Evolutionary conservation across 2,888 invertebrate genomes (phyloP).

Genomic region (Stenodera caucasica): DNA sequence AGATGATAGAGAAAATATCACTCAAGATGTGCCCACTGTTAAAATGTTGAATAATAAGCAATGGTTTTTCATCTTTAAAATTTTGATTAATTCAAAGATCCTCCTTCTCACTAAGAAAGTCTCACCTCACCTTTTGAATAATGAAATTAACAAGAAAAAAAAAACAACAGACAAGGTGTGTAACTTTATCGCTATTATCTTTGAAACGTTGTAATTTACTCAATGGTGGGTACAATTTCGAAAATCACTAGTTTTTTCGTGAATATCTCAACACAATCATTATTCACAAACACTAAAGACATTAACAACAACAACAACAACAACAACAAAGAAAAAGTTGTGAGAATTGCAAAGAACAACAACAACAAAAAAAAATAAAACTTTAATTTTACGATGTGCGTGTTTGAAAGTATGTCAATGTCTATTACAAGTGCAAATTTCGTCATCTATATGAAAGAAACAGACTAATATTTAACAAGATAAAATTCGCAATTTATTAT

Average conservation of each 20-base stretch:
- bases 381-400: conserved; percentile 30
- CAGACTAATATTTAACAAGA: no score
- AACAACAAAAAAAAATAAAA: no score
- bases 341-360: no score
- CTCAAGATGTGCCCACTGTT: no score
- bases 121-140: not conserved
- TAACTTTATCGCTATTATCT: not conserved
- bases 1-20: no score
- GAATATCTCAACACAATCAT: not conserved
- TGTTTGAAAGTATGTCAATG: conserved; percentile 37
- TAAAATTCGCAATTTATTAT: not conserved
- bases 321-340: no score
- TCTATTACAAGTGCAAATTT: conserved; percentile 34
- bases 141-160: not conserved
- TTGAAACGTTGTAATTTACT: not conserved
- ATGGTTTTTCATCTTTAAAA: not conserved
- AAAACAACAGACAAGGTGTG: not conserved
- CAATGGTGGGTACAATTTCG: not conserved
- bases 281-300: no score
- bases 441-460: no score
- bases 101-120: not conserved
- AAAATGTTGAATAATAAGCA: no score
- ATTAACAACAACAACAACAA: no score
- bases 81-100: not conserved
- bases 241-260: not conserved